Conservation (phyloP, 2,888 invertebrate genomes). For the Acrocyrtus sp. region DNA sequence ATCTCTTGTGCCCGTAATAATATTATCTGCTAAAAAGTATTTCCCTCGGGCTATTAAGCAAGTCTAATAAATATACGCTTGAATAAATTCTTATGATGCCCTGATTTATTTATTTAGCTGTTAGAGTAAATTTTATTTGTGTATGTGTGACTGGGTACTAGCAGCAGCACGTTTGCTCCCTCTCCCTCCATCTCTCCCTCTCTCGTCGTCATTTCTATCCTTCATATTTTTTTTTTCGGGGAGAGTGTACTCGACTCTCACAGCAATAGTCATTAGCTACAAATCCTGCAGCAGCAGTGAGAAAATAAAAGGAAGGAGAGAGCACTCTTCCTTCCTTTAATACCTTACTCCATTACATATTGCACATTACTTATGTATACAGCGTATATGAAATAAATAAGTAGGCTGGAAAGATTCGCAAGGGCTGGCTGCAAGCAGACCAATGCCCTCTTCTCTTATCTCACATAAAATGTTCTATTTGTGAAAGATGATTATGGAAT, state of each 20-base stretch:
- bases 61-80: constrained; percentile 47
- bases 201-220: background rate
- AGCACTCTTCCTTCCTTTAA: too few relatives aligned
- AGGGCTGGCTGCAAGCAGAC: background rate
- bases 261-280: background rate
- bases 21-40: constrained; percentile 49
- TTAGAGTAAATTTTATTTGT: constrained; percentile 44
- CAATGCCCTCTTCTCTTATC: background rate
- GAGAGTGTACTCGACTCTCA: too few relatives aligned
- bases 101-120: constrained; percentile 40
- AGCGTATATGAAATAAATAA: background rate
- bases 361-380: background rate
- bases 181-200: background rate
- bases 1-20: constrained; percentile 24
- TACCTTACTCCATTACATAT: background rate
- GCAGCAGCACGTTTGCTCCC: background rate
- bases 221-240: background rate
- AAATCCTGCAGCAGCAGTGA: background rate
- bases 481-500: background rate
- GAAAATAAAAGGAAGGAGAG: background rate
- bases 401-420: too few relatives aligned
- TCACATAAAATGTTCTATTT: background rate
- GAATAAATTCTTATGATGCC: constrained; percentile 47
- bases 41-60: constrained; percentile 47
- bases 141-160: constrained; percentile 24